These are phyloP conservation scores for Tonatia bakeri DNA, from an alignment of 2,113 vertebrate species.

Conservation along the genomic window DNA sequence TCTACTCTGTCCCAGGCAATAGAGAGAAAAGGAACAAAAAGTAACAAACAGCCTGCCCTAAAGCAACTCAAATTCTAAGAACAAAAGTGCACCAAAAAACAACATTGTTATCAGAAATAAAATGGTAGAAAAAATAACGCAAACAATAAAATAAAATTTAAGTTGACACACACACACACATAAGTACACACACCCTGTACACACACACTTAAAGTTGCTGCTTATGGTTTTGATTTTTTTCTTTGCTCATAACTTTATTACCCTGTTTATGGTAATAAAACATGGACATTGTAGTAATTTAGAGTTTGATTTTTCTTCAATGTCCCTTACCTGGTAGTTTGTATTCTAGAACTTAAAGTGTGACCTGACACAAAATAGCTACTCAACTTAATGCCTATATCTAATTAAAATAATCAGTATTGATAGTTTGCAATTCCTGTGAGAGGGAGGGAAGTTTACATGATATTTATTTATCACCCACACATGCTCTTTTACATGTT, in stretches of 20 bases:
- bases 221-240: not conserved
- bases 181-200: too few relatives aligned
- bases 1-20: not conserved
- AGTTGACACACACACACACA: too few relatives aligned
- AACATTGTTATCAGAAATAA: not conserved
- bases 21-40: conserved; percentile 13
- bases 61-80: not conserved
- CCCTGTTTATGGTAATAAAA: too few relatives aligned
- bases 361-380: not conserved
- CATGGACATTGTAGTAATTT: not conserved
- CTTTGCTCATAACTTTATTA: not conserved
- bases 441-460: not conserved
- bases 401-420: not conserved
- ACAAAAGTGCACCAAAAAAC: not conserved
- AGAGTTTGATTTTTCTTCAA: not conserved
- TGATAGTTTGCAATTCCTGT: not conserved
- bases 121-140: not conserved
- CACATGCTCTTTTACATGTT: not conserved
- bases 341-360: not conserved
- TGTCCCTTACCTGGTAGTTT: not conserved
- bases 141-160: too few relatives aligned
- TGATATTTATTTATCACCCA: not conserved
- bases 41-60: not conserved
- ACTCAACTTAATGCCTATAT: not conserved
- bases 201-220: not conserved